Conservation (phyloP, 2,888 invertebrate species). For the Drosophila vallismaia region DNA sequence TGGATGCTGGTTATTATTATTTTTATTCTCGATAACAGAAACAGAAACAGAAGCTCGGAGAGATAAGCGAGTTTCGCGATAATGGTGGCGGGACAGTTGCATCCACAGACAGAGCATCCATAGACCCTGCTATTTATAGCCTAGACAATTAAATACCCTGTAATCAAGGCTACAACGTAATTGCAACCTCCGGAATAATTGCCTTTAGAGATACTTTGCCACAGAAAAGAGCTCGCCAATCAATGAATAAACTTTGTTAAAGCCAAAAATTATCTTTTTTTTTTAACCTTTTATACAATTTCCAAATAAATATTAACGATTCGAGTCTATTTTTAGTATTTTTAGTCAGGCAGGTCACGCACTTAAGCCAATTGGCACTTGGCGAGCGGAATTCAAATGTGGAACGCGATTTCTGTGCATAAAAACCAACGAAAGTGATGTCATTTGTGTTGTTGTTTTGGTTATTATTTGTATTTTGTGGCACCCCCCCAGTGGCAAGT, state of each 20-base stretch:
- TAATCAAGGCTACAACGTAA: slow-evolving; percentile 21
- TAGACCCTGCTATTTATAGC: slow-evolving; percentile 26
- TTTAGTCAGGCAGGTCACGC: slow-evolving; percentile 35
- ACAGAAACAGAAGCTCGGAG: slow-evolving; percentile 14
- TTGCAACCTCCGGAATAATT: slow-evolving; percentile 21
- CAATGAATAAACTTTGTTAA: too few species aligned
- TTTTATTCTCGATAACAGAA: slow-evolving; percentile 9
- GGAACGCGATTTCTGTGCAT: slow-evolving; percentile 35
- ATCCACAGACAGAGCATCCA: slow-evolving; percentile 18
- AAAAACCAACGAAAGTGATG: slow-evolving; percentile 67
- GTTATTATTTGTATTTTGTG: slow-evolving; percentile 20
- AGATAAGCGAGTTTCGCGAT: slow-evolving; percentile 32
- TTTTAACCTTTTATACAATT: background rate
- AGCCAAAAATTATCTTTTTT: background rate
- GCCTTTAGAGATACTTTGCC: background rate
- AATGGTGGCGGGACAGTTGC: slow-evolving; percentile 9
- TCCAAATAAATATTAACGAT: background rate
- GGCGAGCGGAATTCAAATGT: slow-evolving; percentile 39
- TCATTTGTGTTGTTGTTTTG: slow-evolving; percentile 53
- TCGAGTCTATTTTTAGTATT: slow-evolving; percentile 29
- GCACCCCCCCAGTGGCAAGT: background rate
- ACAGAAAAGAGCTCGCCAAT: too few species aligned
- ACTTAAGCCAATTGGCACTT: slow-evolving; percentile 45
- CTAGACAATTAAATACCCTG: slow-evolving; percentile 37
- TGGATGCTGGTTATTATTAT: slow-evolving; percentile 32